Evolutionary conservation across 1,140 invertebrate species (phyloP), one percentile per base, ranked within the genome.

Genomic region (Drosophila watanabei): DNA sequence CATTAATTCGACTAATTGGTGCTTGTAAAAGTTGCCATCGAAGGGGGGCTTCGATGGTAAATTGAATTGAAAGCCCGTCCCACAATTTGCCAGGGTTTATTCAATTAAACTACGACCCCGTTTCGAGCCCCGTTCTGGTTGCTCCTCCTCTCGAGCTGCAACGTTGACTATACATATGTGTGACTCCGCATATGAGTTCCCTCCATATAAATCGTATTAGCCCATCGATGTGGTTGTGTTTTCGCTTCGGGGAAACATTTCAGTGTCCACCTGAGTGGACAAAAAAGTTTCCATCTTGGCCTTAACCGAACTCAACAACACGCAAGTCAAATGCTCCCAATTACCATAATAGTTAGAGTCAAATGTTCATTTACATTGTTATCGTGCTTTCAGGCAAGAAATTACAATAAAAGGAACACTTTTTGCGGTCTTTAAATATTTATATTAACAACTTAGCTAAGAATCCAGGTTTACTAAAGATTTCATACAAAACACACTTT

Each of bases 1-100:
- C 66, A 80, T 79, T 79, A 80, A 80, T 65, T 80, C 77, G 48
- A 80, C 68, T 80, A 80, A 80, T 80, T 79, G 77, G 56, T 39
- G 60, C 76, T 72, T 45, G 66, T 79, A 79, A 79, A 79, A 59
- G 56, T 65, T 61, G 48, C 32, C 41, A 43, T 46, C 37, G 49
- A 46, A 35, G 37, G 51, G 72, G 37, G 72, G 58, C 35, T 32
- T 61, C 57, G 75, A 49, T 62, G 75, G 43, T 56, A 79, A 79
- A 79, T 79, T 79, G 66, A 79, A 79, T 79, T 65, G 72, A 79
- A 79, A 79, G 77, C 76, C 76, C 37, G 75, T 43, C 65, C 51
- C 54, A 41, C 76, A 60, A 54, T 64, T 79, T 78, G 45, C 75
- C 43, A 61, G 58, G 58, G 45, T 54, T 79, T 71, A 79, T 79